Percentiles rank a stretch among this genome's conserved stretches.
phyloP scores from a whole-genome alignment of 2,888 invertebrate species.

The Acronicta psi region DNA sequence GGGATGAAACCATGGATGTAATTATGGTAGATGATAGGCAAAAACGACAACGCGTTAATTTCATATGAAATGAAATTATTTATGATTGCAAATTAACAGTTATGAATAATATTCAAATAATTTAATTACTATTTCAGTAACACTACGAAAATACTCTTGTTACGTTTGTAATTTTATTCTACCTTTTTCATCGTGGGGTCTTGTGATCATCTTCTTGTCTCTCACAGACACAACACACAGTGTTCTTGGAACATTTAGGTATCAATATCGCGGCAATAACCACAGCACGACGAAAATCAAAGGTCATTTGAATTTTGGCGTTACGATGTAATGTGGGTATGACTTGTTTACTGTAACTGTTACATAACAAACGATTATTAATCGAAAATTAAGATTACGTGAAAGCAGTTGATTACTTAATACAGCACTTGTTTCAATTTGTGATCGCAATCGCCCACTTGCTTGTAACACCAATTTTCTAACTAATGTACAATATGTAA shows the following conservation, averaged over 20 bases:
- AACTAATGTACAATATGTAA: conserved; percentile 31
- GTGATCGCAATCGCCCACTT: conserved; percentile 19
- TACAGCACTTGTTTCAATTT: conserved; percentile 11
- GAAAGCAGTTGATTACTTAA: conserved; percentile 28
- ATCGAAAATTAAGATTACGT: conserved; percentile 18
- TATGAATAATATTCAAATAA: conserved; percentile 16
- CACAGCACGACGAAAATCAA: no score
- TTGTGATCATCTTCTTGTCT: no score
- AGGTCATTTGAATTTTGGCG: background rate
- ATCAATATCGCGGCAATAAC: no score
- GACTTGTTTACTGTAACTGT: background rate
- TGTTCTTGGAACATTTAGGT: no score
- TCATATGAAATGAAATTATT: conserved; percentile 18
- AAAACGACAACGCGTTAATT: conserved; percentile 20
- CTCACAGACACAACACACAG: no score
- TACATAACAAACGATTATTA: conserved; percentile 16
- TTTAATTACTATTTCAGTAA: conserved; percentile 11
- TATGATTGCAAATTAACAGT: conserved; percentile 17
- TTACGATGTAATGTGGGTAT: background rate
- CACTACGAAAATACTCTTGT: no score
- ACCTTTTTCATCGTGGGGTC: no score
- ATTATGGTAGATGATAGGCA: conserved; percentile 25
- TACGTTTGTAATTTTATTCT: no score
- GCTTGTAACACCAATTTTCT: conserved; percentile 37
- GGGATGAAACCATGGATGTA: conserved; percentile 17